A percentile compares a stretch with the other conserved stretches of the same genome.
phyloP scores from a whole-genome alignment of 2,888 invertebrate genomes.

The Apamea monoglypha region DNA sequence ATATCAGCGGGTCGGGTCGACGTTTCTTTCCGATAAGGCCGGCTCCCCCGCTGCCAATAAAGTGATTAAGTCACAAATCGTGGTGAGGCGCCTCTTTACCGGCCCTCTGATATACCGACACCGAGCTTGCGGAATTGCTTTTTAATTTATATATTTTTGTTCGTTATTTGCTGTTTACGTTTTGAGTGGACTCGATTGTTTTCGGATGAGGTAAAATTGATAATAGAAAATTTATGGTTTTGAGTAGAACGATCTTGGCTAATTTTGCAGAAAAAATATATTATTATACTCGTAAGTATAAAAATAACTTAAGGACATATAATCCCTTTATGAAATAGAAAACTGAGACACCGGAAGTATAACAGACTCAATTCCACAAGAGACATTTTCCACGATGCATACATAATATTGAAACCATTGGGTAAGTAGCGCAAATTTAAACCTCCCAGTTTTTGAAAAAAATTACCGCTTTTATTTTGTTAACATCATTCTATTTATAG shows the following conservation, averaged over 20 bases:
- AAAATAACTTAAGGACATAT: not conserved
- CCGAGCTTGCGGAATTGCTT: constrained; percentile 65
- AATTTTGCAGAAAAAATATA: too few species aligned
- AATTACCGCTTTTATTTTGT: not conserved
- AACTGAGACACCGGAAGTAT: not conserved
- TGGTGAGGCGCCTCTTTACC: constrained; percentile 76
- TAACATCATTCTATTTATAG: not conserved
- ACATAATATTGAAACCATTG: not conserved
- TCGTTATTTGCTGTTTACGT: constrained; percentile 53
- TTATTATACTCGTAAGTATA: not conserved
- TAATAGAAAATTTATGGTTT: not conserved
- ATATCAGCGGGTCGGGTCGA: constrained; percentile 85
- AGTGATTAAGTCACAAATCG: constrained; percentile 91
- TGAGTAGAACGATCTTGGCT: not conserved
- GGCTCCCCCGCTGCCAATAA: constrained; percentile 89
- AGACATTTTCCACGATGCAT: not conserved
- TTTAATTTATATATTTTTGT: constrained; percentile 68
- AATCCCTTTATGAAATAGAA: not conserved
- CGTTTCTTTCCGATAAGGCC: constrained; percentile 88
- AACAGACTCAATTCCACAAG: not conserved
- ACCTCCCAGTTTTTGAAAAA: not conserved
- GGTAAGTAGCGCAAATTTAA: not conserved
- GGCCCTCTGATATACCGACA: constrained; percentile 72
- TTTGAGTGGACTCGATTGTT: constrained; percentile 42
- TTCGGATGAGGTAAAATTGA: constrained; percentile 6